These are phyloP conservation scores for Hippopotamus amphibius DNA, from an alignment of 2,113 vertebrate genomes.

Conservation along the genomic window DNA sequence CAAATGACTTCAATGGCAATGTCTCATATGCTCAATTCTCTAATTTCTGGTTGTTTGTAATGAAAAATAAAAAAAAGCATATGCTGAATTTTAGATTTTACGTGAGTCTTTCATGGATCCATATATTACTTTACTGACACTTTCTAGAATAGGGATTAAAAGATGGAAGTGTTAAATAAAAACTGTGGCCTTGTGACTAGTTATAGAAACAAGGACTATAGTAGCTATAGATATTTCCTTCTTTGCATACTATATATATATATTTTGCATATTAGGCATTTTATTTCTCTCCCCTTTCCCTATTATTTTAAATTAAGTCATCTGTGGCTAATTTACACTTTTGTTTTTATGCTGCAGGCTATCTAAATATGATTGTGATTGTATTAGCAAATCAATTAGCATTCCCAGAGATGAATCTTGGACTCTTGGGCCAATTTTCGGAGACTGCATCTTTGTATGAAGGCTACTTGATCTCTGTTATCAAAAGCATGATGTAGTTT, in stretches of 20 bases:
- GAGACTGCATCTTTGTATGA: neutral
- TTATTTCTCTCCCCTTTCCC: neutral
- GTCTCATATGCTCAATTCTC: neutral
- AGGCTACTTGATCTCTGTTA: neutral
- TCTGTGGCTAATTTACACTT: neutral
- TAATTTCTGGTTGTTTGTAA: neutral
- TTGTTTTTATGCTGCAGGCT: neutral
- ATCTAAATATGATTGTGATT: neutral
- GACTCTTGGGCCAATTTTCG: neutral
- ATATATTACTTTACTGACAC: neutral
- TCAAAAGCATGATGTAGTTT: neutral
- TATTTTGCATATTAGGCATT: neutral
- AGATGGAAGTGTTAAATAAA: neutral
- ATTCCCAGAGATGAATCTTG: neutral
- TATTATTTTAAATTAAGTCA: neutral
- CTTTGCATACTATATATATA: neutral
- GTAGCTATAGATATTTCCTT: neutral
- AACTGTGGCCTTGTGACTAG: neutral
- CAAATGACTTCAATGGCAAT: slow-evolving; percentile 47
- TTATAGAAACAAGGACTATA: neutral
- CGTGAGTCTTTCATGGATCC: neutral
- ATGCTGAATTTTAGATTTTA: neutral
- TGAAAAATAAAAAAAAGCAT: neutral
- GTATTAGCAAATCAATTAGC: neutral
- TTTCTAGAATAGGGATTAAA: neutral